A percentile compares a stretch with the other conserved stretches of the same genome.
Evolutionary conservation across 2,888 invertebrate species (phyloP).

Genomic region (Criorhina ranunculi): DNA sequence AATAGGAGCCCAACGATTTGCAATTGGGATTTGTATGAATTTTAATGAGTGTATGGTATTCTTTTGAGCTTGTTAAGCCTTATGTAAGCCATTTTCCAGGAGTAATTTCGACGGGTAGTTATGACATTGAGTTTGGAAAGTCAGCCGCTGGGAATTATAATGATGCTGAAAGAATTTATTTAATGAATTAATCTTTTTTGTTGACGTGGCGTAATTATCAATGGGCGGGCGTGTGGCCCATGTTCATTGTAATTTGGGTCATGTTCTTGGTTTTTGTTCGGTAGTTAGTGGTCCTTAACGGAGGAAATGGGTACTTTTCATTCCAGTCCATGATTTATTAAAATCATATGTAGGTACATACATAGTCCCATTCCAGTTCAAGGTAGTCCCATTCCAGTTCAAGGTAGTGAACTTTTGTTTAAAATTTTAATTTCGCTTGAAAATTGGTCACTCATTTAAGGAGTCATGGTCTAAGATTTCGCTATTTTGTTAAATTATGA

Average conservation of each 20-base stretch:
- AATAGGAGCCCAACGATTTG: slow-evolving; percentile 41
- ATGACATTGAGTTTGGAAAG: slow-evolving; percentile 67
- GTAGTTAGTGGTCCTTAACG: not conserved
- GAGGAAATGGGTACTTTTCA: no score
- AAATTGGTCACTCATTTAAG: no score
- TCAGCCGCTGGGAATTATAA: slow-evolving; percentile 63
- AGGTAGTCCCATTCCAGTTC: no score
- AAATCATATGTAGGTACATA: no score
- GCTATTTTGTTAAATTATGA: no score
- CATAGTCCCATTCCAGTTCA: no score
- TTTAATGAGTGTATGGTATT: slow-evolving; percentile 68
- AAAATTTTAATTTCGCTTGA: no score
- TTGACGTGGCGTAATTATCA: slow-evolving; percentile 59
- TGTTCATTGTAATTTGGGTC: slow-evolving; percentile 42
- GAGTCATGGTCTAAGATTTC: no score
- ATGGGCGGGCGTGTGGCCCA: slow-evolving; percentile 39
- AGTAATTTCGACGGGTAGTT: slow-evolving; percentile 57
- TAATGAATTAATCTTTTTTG: slow-evolving; percentile 72
- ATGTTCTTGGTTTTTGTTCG: not conserved
- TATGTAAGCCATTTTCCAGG: slow-evolving; percentile 62
- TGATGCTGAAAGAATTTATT: slow-evolving; percentile 71
- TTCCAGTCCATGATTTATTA: no score
- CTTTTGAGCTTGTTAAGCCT: slow-evolving; percentile 65
- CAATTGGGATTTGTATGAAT: slow-evolving; percentile 75
- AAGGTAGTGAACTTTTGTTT: no score